Base-by-base conservation (phyloP, 2,113 vertebrate genomes). In the Pycnonotus jocosus region DNA sequence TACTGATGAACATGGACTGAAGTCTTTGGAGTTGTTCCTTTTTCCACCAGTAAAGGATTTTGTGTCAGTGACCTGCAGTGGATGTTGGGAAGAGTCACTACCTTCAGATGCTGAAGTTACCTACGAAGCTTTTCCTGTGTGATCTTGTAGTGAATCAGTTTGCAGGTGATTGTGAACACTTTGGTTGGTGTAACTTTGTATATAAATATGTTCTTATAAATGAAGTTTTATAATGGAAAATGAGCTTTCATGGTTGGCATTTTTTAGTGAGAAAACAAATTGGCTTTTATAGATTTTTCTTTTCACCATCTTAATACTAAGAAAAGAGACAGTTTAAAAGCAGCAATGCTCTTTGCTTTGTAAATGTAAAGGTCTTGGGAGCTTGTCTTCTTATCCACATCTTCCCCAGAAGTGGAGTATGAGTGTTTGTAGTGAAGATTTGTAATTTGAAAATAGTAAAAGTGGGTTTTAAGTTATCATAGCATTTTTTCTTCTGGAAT, bases 1-100 rank as follows among this genome's bases (percentile, higher is more conserved):
- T 99, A 99, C 23, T 91, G 74, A 88, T 35, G 35, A 38, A 23
- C 0, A 0, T 28, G 48, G 56, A 31, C 33, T 19, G 40, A 70
- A 82, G 21, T 2, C 28, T 64, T 44, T 47, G 60, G 64, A 48
- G 27, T 42, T 50, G 15, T 64, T 87, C n/a, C n/a, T 53, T 70
- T 84, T 87, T 78, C 53, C 4, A 4, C 23, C 31, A 10, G 16
- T 33, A n/a, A 77, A 60, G 53, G 21, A 28, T 61, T 54, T 80
- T 58, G 18, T 72, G 71, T 86, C 64, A 51, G 7, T 33, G 83
- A 61, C 47, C 44, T 40, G 58, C 8, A 12, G 16, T 11, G 48
- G 68, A 81, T 69, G 31, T 14, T 37, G 7, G 27, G 25, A 30
- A 47, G 35, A 65, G 35, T 87, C 68, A 8, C 56, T 47, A 9